Base-by-base conservation (phyloP, 2,113 vertebrate genomes). In the Upupa epops region DNA sequence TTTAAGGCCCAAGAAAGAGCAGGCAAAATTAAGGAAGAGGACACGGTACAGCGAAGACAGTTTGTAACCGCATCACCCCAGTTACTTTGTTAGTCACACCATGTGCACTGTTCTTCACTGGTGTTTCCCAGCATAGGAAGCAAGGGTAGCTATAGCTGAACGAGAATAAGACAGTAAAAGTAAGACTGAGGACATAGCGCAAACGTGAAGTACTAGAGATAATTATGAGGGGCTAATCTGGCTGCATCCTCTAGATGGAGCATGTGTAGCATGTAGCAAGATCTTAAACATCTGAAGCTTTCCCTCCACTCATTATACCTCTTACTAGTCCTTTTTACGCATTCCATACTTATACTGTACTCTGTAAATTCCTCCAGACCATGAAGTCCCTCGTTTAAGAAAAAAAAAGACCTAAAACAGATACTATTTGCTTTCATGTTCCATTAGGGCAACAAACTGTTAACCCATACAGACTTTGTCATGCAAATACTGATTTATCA, bases 211-310 rank as follows among this genome's bases (percentile, higher is more conserved):
- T 13, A 58, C 19, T 2, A 25, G 16, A 6, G 29, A 45, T 74
- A 52, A 18, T 4, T 16, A 48, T 1, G 0, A 88, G 49, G 58
- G 70, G 29, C 56, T 73, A 46, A 42, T 13, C 64, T 42, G 54
- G 29, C 70, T 78, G 61, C 37, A 56, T 22, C 89, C 94, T 71
- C 81, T 78, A 86, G 86, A 72, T 93, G 91, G 86, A 58, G 94
- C 77, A 48, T 6, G 61, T 58, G 40, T 77, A 93, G 88, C 36
- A 32, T 13, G 3, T 1, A 32, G 40, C 51, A 60, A 51, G 11
- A 25, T 34, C 45, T 37, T 17, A 11, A 17, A 26, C 24, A 71
- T 8, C 25, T 18, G 7, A 42, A 49, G 61, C 26, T 55, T 45
- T 13, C 79, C 28, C 52, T 7, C 52, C 25, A 9, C 4, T 2